Percentiles rank a stretch among this genome's conserved stretches.
phyloP scores from a whole-genome alignment of 2,888 invertebrate genomes.

The Drosophila aldrichi region DNA sequence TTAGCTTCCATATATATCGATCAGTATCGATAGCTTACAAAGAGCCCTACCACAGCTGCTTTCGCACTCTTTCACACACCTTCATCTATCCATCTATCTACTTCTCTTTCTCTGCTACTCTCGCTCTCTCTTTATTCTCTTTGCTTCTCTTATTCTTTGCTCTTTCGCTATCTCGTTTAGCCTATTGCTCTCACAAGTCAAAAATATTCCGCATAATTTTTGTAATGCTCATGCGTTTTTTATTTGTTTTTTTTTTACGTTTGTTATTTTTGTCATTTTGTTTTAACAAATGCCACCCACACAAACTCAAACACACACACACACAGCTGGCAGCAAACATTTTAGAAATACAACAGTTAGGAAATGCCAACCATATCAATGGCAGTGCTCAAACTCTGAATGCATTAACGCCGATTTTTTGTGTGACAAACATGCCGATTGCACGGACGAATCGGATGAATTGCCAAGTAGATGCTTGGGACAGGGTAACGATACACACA shows the following conservation, averaged over 20 bases:
- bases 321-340: conserved; percentile 41
- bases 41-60: background rate
- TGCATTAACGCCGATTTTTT: conserved; percentile 87
- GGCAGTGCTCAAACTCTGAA: conserved; percentile 88
- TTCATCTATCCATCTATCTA: background rate
- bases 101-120: background rate
- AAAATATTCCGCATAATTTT: conserved; percentile 17
- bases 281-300: conserved; percentile 21
- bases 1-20: background rate
- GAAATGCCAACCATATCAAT: conserved; percentile 84
- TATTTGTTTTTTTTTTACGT: conserved; percentile 17
- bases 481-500: conserved; percentile 73
- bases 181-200: conserved; percentile 16
- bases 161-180: background rate
- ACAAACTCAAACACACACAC: conserved; percentile 11
- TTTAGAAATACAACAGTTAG: conserved; percentile 46
- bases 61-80: background rate
- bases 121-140: background rate
- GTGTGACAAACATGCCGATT: conserved; percentile 88
- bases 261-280: conserved; percentile 41
- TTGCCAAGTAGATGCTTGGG: conserved; percentile 72
- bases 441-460: conserved; percentile 88
- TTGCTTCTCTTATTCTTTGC: background rate
- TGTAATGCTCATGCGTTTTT: conserved; percentile 33
- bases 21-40: background rate